Conservation (phyloP, 30 jellyfish, hydroid and myxozoan species). For the Catostylus mosaicus region DNA sequence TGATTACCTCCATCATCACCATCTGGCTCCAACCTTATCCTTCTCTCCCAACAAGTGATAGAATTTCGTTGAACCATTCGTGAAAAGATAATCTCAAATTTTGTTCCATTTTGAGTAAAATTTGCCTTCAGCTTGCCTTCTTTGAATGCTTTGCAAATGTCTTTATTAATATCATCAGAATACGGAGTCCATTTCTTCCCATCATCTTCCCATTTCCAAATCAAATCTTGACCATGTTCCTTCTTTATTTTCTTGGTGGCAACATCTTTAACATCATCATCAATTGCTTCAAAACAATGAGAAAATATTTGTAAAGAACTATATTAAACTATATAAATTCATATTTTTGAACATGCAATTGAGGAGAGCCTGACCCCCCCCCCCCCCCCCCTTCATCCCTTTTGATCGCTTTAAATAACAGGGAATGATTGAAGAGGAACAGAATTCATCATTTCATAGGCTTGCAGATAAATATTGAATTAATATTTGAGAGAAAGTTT, state of each 20-base stretch:
- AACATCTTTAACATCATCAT: neutral
- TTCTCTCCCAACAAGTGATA: conserved; percentile 81
- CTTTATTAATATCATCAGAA: conserved; percentile 42
- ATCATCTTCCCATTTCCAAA: conserved; percentile 92
- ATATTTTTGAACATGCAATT: no score
- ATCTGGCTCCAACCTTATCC: conserved; percentile 54
- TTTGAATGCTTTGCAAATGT: conserved; percentile 63
- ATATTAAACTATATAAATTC: no score
- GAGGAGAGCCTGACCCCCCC: no score
- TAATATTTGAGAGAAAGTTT: no score
- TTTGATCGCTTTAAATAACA: no score
- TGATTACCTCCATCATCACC: conserved; percentile 43
- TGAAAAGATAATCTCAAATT: conserved; percentile 74
- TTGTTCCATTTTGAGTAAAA: conserved; percentile 35
- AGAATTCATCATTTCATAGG: no score
- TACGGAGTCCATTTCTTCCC: conserved; percentile 68
- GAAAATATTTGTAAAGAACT: no score
- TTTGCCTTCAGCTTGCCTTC: conserved; percentile 51
- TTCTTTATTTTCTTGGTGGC: conserved; percentile 13
- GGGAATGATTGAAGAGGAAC: no score
- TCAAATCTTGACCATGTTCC: conserved; percentile 1
- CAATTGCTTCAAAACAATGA: neutral
- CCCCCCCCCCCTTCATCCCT: no score
- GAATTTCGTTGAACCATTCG: conserved; percentile 93
- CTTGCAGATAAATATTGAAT: no score